phyloP scores from a whole-genome alignment of 2,888 invertebrate species.

The Cataglyphis livida region DNA sequence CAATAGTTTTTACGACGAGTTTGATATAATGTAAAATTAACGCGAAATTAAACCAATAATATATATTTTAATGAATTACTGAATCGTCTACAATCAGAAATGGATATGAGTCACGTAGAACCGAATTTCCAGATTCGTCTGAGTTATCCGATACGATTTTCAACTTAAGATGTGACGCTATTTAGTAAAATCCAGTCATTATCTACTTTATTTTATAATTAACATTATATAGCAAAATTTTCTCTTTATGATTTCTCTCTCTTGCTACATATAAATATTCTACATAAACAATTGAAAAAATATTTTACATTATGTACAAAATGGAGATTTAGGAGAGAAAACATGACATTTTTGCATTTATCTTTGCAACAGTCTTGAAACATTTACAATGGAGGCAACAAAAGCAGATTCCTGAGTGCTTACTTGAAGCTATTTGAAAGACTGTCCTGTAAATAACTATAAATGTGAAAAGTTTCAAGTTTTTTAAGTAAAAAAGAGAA shows the following conservation, averaged over 20 bases:
- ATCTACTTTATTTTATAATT: conserved; percentile 9
- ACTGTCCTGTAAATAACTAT: conserved; percentile 53
- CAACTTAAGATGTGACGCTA: conserved; percentile 16
- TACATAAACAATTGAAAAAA: conserved; percentile 73
- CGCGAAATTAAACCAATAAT: background rate
- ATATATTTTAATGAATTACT: conserved; percentile 8
- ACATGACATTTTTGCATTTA: conserved; percentile 52
- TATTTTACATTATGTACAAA: conserved; percentile 84
- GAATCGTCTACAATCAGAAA: conserved; percentile 20
- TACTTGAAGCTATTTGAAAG: conserved; percentile 58
- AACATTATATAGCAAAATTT: conserved; percentile 24
- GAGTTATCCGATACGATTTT: conserved; percentile 54
- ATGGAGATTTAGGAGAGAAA: conserved; percentile 72
- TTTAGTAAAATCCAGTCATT: conserved; percentile 17
- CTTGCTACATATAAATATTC: conserved; percentile 79
- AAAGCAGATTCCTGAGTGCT: conserved; percentile 31
- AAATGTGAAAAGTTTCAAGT: conserved; percentile 60
- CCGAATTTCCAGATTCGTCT: conserved; percentile 78
- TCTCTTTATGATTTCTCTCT: conserved; percentile 43
- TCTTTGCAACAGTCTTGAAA: conserved; percentile 60
- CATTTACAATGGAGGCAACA: conserved; percentile 36
- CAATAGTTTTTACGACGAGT: conserved; percentile 13
- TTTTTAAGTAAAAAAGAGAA: conserved; percentile 56
- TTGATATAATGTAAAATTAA: conserved; percentile 18
- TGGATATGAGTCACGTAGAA: conserved; percentile 55